Base-by-base conservation (phyloP, 2,797 vertebrate species). In the Gymnothorax javanicus region DNA sequence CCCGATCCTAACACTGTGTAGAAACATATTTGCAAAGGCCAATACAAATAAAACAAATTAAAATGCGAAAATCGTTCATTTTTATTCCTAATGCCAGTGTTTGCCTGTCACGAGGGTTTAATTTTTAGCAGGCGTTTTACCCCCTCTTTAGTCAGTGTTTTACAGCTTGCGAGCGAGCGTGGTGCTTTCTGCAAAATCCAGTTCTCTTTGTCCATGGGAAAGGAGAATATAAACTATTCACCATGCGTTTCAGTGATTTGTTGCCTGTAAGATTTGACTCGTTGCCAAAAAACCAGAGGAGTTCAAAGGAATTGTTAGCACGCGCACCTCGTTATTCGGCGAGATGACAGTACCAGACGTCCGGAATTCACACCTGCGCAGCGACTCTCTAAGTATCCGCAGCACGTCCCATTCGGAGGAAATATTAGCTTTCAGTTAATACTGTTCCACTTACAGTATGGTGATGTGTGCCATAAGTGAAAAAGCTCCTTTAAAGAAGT, bases 251-350 rank as follows among this genome's bases (percentile, higher is more conserved):
- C 23, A 50, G 17, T 20, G 12, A 58, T 50, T 56, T 59, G 77
- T 83, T 83, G 71, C 86, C 60, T 83, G 86, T 73, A 20, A 86
- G 33, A 57, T 33, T 69, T 86, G 17, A 86, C 79, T 83, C 79
- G 43, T 25, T 25, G 57, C 59, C 23, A 54, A 64, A 64, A 58
- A 25, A 54, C 60, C 13, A 23, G 20, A 33, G 15, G 81, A 60
- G 77, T 67, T 54, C 85, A 27, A 8, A 69, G 50, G 77, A 77
- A 52, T 15, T 52, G 13, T 52, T 50, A 17, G 75, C 75, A 50
- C 75, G 75, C 50, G 75, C 50, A 27, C 27, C 75, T 79, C 50
- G 17, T 20, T 50, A 54, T 54, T 43, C 7, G 75, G 54, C 6
- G 50, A 54, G 75, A 50, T 54, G 75, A 79, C 43, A 79, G 43